Percentiles rank a stretch among this genome's conserved stretches.
phyloP scores from a whole-genome alignment of 2,888 invertebrate genomes.

The Agrilus cyanescens region DNA sequence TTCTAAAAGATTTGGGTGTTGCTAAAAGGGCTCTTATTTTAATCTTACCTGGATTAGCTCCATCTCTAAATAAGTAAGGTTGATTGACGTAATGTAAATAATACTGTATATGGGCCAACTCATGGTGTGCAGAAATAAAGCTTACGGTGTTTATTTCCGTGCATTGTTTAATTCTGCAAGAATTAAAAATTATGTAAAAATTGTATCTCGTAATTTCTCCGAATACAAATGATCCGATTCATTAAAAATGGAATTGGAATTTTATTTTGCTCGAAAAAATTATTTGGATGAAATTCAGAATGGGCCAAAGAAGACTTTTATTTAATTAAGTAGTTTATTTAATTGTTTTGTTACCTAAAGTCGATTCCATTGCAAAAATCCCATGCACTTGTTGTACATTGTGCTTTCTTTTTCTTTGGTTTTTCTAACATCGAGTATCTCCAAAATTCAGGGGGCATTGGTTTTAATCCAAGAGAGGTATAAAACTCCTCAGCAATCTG shows the following conservation, averaged over 20 bases:
- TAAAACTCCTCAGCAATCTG: conserved; percentile 77
- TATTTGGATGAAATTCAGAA: too few species aligned
- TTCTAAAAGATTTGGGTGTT: too few species aligned
- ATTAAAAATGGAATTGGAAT: too few species aligned
- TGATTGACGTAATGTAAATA: conserved; percentile 67
- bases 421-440: conserved; percentile 66
- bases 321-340: conserved; percentile 2
- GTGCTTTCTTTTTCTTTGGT: conserved; percentile 57
- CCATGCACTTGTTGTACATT: conserved; percentile 72
- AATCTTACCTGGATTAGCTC: conserved; percentile 64
- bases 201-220: too few species aligned
- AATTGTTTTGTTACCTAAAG: conserved; percentile 48
- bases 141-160: conserved; percentile 68
- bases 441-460: conserved; percentile 79
- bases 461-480: conserved; percentile 65
- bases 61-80: conserved; percentile 63
- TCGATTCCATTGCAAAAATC: conserved; percentile 77
- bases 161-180: conserved; percentile 64
- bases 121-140: conserved; percentile 66
- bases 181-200: too few species aligned
- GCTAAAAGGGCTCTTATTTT: too few species aligned
- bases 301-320: not conserved
- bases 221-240: too few species aligned
- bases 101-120: conserved; percentile 75
- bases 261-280: too few species aligned